Evolutionary conservation across 2,888 invertebrate genomes (phyloP).

Genomic region (Macropis europaea): DNA sequence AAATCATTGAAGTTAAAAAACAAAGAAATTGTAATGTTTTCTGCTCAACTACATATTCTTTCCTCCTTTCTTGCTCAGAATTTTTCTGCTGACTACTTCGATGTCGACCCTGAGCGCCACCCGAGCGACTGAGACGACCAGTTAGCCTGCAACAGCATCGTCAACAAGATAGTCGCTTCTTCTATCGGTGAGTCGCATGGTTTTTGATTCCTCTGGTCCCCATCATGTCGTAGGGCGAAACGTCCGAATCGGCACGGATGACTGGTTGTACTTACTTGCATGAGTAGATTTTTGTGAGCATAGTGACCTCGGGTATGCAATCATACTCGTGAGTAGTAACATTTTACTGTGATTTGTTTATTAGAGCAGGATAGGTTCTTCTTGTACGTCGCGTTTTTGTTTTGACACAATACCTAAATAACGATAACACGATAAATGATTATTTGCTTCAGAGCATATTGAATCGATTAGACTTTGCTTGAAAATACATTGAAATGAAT

Average conservation of each 20-base stretch:
- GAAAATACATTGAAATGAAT: neutral
- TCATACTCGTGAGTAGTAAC: neutral
- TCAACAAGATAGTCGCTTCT: neutral
- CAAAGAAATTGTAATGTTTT: no score
- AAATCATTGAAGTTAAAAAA: no score
- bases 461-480: no score
- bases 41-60: no score
- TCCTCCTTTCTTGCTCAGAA: no score
- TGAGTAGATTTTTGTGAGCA: constrained; percentile 1
- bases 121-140: no score
- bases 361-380: neutral
- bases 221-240: constrained; percentile 27
- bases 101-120: no score
- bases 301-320: constrained; percentile 10
- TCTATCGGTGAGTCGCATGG: constrained; percentile 1
- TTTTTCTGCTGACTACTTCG: no score
- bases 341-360: neutral
- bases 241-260: constrained; percentile 21
- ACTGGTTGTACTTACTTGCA: constrained; percentile 24
- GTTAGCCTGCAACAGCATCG: no score
- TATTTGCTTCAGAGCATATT: no score
- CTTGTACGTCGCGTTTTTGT: neutral
- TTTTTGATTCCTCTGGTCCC: constrained; percentile 10
- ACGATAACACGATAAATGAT: no score
- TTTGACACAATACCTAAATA: no score